Conservation (phyloP, 2,113 vertebrate genomes). For the Marmota monax region DNA sequence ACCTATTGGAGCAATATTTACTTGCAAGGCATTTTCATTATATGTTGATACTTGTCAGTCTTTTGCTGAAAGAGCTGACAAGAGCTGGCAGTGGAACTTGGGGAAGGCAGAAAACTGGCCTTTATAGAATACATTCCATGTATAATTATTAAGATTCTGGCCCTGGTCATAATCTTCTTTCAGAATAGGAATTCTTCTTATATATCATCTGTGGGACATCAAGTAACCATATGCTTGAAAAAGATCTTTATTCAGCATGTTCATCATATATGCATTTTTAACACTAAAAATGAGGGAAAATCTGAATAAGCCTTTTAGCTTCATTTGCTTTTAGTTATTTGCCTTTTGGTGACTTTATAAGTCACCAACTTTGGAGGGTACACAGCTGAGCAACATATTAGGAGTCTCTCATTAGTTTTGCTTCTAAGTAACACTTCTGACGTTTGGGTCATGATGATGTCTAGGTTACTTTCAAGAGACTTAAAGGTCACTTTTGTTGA, state of each 20-base stretch:
- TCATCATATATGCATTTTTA: not conserved
- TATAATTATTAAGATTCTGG: not conserved
- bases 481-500: not conserved
- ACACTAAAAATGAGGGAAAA: not conserved
- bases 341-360: not conserved
- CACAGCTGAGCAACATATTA: not conserved
- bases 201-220: not conserved
- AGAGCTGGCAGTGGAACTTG: not conserved
- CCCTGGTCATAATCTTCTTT: not conserved
- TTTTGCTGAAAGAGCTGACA: not conserved
- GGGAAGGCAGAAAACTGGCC: not conserved
- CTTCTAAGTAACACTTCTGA: not conserved
- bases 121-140: not conserved
- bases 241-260: not conserved
- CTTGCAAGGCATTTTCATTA: not conserved
- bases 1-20: not conserved
- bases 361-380: not conserved
- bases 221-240: slow-evolving; percentile 9
- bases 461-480: not conserved
- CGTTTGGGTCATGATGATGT: not conserved
- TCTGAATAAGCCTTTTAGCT: not conserved
- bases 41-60: not conserved
- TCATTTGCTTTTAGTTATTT: not conserved
- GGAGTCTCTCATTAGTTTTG: not conserved
- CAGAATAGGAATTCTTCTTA: not conserved